A percentile compares a stretch with the other conserved stretches of the same genome.
These are phyloP conservation scores for Falco columbarius DNA, from an alignment of 2,797 vertebrate species.

Conservation along the genomic window DNA sequence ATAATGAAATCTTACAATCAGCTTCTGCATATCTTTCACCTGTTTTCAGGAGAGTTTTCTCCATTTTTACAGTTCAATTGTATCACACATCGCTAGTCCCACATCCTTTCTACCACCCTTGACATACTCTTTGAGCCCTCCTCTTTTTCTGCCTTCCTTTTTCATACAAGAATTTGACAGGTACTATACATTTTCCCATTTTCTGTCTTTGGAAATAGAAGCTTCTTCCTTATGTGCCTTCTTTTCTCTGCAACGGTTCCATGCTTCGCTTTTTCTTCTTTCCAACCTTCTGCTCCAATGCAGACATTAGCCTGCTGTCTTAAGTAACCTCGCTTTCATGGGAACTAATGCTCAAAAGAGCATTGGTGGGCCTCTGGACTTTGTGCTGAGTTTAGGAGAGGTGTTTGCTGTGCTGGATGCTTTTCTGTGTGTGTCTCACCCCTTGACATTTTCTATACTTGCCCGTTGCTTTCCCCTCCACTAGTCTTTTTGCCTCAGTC, in stretches of 20 bases:
- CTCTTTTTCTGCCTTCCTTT: neutral
- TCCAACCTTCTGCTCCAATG: neutral
- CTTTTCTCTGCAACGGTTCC: neutral
- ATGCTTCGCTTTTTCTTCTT: neutral
- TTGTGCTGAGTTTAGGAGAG: neutral
- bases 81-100: neutral
- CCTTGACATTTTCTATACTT: neutral
- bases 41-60: neutral
- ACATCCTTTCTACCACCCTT: neutral
- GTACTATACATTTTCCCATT: neutral
- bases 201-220: neutral
- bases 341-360: neutral
- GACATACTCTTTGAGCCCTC: neutral
- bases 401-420: neutral
- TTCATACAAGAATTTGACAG: neutral
- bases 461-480: neutral
- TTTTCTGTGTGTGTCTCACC: rapidly evolving
- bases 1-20: neutral
- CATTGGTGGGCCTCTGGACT: neutral
- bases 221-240: neutral
- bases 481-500: neutral
- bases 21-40: neutral
- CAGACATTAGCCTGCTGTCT: neutral
- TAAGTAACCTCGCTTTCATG: neutral
- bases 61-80: neutral